A percentile compares a stretch with the other conserved stretches of the same genome.
phyloP scores from a whole-genome alignment of 2,888 invertebrate genomes.

The Ennomos fuscantarius region DNA sequence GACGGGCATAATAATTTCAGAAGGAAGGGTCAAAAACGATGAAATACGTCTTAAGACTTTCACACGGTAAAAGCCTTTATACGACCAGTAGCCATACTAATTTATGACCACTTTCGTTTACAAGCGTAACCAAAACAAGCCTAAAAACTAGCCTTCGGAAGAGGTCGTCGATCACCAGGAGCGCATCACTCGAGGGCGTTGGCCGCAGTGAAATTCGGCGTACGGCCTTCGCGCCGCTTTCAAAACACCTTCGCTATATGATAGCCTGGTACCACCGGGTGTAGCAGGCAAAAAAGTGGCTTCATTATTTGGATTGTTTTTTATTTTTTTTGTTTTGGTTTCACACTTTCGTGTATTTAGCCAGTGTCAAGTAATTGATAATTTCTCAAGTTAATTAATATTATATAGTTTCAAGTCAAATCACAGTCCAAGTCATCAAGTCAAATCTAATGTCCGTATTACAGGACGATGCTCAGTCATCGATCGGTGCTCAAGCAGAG shows the following conservation, averaged over 20 bases:
- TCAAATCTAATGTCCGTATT: too few relatives aligned
- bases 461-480: too few relatives aligned
- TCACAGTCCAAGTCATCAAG: too few relatives aligned
- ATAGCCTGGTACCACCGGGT: slow-evolving; percentile 57
- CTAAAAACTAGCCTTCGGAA: slow-evolving; percentile 23
- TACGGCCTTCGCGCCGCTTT: slow-evolving; percentile 70
- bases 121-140: slow-evolving; percentile 28
- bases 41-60: too few relatives aligned
- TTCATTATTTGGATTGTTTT: slow-evolving; percentile 25
- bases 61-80: slow-evolving; percentile 5
- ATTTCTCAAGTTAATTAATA: too few relatives aligned
- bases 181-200: slow-evolving; percentile 51
- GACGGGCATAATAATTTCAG: too few relatives aligned
- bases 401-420: too few relatives aligned
- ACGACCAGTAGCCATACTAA: slow-evolving; percentile 11
- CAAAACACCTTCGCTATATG: slow-evolving; percentile 65
- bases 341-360: too few relatives aligned
- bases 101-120: slow-evolving; percentile 28
- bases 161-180: slow-evolving; percentile 48
- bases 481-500: too few relatives aligned
- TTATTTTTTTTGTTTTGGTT: too few relatives aligned
- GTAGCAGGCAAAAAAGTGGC: slow-evolving; percentile 54
- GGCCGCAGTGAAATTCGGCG: slow-evolving; percentile 73
- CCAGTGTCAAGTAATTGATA: too few relatives aligned
- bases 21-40: too few relatives aligned